Evolutionary conservation across 2,797 vertebrate genomes (phyloP).

Genomic region (Enteromius paludinosus): DNA sequence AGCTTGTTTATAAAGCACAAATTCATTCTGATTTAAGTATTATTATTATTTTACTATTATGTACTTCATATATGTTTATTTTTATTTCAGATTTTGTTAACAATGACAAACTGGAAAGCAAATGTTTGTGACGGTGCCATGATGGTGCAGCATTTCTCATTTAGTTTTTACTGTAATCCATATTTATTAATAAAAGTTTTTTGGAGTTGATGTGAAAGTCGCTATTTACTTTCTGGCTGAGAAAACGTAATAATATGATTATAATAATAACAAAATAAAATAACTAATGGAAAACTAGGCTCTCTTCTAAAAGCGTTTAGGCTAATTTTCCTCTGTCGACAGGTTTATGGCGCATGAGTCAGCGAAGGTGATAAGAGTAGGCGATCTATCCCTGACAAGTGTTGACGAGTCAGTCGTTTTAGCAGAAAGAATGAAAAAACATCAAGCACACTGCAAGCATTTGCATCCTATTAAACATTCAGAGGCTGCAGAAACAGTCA

Average conservation of each 20-base stretch:
- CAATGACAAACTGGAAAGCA: background rate
- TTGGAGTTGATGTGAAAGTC: background rate
- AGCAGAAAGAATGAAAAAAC: constrained; percentile 7
- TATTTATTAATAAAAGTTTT: background rate
- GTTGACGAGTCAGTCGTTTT: constrained; percentile 9
- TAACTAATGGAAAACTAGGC: background rate
- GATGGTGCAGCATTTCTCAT: background rate
- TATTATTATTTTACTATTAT: background rate
- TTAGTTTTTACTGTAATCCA: background rate
- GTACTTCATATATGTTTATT: background rate
- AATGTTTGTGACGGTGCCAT: background rate
- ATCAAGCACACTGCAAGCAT: constrained; percentile 15
- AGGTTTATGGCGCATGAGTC: constrained; percentile 2
- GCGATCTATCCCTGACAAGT: constrained; percentile 15
- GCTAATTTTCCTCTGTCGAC: background rate
- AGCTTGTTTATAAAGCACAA: background rate
- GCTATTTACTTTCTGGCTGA: background rate
- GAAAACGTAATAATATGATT: too few relatives aligned
- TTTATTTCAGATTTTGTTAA: background rate
- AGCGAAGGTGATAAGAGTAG: constrained; percentile 20
- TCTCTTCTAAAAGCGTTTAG: constrained; percentile 17
- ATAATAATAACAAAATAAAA: constrained; percentile 8
- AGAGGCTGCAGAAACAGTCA: background rate
- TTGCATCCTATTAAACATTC: constrained; percentile 30
- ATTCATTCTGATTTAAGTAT: background rate